Evolutionary conservation across 1,140 invertebrate genomes (phyloP), one percentile per base, ranked within the genome.

Genomic region (Aphidius gifuensis): DNA sequence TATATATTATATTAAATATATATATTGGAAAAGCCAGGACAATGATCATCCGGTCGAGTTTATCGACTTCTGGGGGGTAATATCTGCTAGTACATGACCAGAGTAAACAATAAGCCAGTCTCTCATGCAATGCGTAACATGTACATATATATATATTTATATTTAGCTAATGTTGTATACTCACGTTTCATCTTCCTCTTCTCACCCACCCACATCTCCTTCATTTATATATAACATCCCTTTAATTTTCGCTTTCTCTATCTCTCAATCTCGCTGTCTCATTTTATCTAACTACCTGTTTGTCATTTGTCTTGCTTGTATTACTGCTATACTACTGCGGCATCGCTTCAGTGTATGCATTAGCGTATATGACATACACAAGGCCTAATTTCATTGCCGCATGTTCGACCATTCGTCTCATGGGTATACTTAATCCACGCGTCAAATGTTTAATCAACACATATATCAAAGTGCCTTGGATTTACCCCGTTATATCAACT

Each of bases 1-100:
- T 55, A 16, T 40, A 55, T 55, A 55, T n/a, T 40, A 55, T 55
- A 55, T 55, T 42, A 11, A 40, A 9, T 23, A 45, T 32, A 40
- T 47, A 56, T 47, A 44, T 40, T 55, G 9, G 53, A 38, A 23
- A 45, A 46, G 9, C 40, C 21, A 57, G 53, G 42, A 57, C 54
- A 51, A 62, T 62, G 61, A 62, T 62, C 61, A 62, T 62, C 54
- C 61, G 55, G 61, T 53, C 43, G 59, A 60, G 59, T 62, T 62
- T 62, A 62, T 62, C 61, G 61, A 62, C 61, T 62, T 58, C 6
- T 49, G 53, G 16, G 53, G 43, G 60, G 55, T 62, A 62, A 62
- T 62, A 62, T 62, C 55, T 62, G 55, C 61, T 39, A 57, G 46
- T 62, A 62, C 61, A 62, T 62, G 61, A 62, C 46, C 54, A 39